These are phyloP conservation scores for Holacanthus passer DNA, from an alignment of 2,113 vertebrate species.

Conservation along the genomic window DNA sequence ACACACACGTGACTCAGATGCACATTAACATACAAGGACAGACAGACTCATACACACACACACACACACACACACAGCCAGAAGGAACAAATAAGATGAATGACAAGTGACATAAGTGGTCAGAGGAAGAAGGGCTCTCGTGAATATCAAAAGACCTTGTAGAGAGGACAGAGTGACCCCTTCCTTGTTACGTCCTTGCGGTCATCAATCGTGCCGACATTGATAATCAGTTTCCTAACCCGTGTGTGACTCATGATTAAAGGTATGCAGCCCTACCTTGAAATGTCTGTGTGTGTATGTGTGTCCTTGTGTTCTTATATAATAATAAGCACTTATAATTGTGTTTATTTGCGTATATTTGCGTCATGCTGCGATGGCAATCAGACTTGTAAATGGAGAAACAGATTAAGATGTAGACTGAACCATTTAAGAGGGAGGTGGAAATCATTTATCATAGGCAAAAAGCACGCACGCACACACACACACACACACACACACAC, in stretches of 20 bases:
- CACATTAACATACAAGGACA: slow-evolving; percentile 49
- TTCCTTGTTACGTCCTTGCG: background rate
- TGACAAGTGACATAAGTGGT: slow-evolving; percentile 58
- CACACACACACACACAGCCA: slow-evolving; percentile 5
- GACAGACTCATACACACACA: background rate
- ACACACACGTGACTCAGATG: slow-evolving; percentile 37
- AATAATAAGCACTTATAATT: background rate
- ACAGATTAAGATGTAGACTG: slow-evolving; percentile 27
- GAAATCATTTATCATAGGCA: slow-evolving; percentile 29
- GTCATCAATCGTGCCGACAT: slow-evolving; percentile 10
- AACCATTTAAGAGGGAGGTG: slow-evolving; percentile 16
- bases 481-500: too few relatives aligned
- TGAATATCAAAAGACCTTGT: slow-evolving; percentile 61
- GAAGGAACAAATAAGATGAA: slow-evolving; percentile 61
- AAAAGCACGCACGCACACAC: background rate
- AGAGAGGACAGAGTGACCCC: slow-evolving; percentile 53
- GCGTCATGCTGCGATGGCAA: slow-evolving; percentile 44
- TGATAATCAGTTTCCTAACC: slow-evolving; percentile 16
- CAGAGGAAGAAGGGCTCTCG: slow-evolving; percentile 24
- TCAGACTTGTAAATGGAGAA: slow-evolving; percentile 26
- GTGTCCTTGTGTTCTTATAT: background rate
- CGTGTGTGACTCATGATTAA: slow-evolving; percentile 28
- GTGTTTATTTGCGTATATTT: slow-evolving; percentile 1
- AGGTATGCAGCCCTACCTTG: background rate
- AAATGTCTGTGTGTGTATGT: background rate